Evolutionary conservation across 2,888 invertebrate species (phyloP).

Genomic region (Crocallis elinguaria): DNA sequence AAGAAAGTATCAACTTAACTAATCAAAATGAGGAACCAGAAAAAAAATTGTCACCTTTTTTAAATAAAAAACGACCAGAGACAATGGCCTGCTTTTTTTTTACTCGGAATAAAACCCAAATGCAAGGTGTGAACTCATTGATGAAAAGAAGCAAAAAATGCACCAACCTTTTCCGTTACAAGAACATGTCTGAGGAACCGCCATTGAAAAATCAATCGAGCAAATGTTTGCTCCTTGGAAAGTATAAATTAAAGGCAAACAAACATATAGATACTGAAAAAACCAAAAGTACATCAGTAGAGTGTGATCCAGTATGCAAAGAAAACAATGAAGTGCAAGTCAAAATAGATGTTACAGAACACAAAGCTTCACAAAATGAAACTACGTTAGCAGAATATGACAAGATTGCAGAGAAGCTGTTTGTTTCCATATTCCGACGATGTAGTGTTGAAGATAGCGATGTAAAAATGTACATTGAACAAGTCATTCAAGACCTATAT

Average conservation of each 20-base stretch:
- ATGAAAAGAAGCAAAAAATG: conserved; percentile 70
- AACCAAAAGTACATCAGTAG: conserved; percentile 23
- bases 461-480: conserved; percentile 53
- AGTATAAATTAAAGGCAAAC: conserved; percentile 43
- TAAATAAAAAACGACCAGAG: conserved; percentile 35
- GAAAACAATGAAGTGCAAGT: conserved; percentile 48
- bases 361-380: conserved; percentile 50
- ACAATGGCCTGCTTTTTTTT: conserved; percentile 57
- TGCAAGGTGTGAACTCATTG: conserved; percentile 20
- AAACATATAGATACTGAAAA: conserved; percentile 27
- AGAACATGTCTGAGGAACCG: conserved; percentile 61
- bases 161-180: conserved; percentile 71
- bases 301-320: conserved; percentile 35
- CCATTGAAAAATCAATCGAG: conserved; percentile 55
- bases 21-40: conserved; percentile 5
- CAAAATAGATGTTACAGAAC: conserved; percentile 36
- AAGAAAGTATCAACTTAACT: not conserved
- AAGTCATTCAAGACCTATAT: conserved; percentile 64
- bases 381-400: conserved; percentile 55
- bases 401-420: conserved; percentile 60
- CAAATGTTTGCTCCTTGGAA: conserved; percentile 60
- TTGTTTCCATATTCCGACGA: conserved; percentile 56
- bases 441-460: conserved; percentile 36
- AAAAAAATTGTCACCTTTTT: conserved; percentile 26
- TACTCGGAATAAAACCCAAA: conserved; percentile 42